Conservation (phyloP, 2,888 invertebrate genomes). For the Drosophila phalerata region DNA sequence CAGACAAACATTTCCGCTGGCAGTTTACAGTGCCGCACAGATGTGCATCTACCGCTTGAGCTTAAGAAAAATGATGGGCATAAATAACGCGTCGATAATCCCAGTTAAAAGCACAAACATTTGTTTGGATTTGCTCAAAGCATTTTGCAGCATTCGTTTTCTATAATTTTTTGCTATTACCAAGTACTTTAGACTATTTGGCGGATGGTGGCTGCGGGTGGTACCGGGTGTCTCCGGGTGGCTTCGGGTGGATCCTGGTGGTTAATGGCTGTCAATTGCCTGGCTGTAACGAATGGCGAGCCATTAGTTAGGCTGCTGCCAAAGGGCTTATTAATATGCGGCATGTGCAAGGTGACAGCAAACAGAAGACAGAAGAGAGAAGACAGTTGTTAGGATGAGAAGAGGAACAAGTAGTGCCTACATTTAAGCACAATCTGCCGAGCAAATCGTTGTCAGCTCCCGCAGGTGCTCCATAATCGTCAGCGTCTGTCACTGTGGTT, state of each 20-base stretch:
- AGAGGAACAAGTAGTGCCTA: conserved; percentile 32
- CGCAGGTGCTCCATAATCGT: conserved; percentile 76
- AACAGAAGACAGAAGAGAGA: conserved; percentile 13
- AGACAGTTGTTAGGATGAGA: neutral
- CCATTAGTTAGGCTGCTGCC: conserved; percentile 74
- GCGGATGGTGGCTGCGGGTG: conserved; percentile 21
- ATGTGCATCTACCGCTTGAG: conserved; percentile 36
- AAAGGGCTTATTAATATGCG: conserved; percentile 76
- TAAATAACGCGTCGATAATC: conserved; percentile 78
- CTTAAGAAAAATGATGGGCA: conserved; percentile 68
- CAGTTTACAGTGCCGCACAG: conserved; percentile 11
- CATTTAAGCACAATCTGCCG: conserved; percentile 56
- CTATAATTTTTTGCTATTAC: conserved; percentile 42
- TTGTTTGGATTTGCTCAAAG: conserved; percentile 72
- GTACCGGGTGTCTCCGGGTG: neutral
- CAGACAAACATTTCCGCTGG: conserved; percentile 18
- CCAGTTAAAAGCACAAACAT: conserved; percentile 77
- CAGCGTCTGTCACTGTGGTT: conserved; percentile 48
- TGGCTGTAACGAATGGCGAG: conserved; percentile 64
- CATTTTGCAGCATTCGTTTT: conserved; percentile 43
- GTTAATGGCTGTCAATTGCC: conserved; percentile 73
- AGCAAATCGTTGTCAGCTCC: conserved; percentile 44
- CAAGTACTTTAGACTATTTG: conserved; percentile 34
- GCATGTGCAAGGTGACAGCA: conserved; percentile 59
- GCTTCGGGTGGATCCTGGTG: conserved; percentile 30